Evolutionary conservation across 2,797 vertebrate species (phyloP).

Genomic region (Chelon labrosus): DNA sequence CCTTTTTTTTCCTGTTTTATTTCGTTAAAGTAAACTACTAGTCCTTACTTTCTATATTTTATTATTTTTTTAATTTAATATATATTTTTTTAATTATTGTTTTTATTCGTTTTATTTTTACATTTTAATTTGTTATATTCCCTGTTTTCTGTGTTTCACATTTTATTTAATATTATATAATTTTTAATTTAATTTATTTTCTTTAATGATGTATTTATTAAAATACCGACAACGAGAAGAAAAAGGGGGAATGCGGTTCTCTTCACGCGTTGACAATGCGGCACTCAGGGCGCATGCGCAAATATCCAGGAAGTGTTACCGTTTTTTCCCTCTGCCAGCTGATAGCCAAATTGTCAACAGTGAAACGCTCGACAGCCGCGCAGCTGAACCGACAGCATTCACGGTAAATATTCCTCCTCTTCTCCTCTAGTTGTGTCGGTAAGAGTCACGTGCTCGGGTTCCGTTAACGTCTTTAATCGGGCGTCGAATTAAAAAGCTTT

Average conservation of each 20-base stretch:
- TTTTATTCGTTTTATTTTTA: no score
- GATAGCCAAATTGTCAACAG: conserved; percentile 82
- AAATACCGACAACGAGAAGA: no score
- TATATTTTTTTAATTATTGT: no score
- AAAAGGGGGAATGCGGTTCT: not conserved
- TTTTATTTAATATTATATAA: no score
- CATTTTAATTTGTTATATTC: no score
- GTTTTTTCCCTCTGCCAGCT: conserved; percentile 74
- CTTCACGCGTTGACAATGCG: conserved; percentile 62
- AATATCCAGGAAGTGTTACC: conserved; percentile 78
- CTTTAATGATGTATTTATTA: no score
- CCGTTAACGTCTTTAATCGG: fast-evolving
- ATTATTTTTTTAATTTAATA: no score
- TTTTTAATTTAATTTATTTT: no score
- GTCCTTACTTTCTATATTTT: no score
- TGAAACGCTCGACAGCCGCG: conserved; percentile 45
- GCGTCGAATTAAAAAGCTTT: conserved; percentile 42
- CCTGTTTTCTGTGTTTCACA: no score
- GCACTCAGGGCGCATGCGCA: conserved; percentile 77
- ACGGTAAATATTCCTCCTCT: conserved; percentile 62
- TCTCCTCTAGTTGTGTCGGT: not conserved
- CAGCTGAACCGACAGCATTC: conserved; percentile 24
- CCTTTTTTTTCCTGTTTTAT: no score
- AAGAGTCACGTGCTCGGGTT: not conserved
- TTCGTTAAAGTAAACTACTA: no score